Conservation (phyloP, 1,140 invertebrate genomes). For the Protaetia brevitarsis region DNA sequence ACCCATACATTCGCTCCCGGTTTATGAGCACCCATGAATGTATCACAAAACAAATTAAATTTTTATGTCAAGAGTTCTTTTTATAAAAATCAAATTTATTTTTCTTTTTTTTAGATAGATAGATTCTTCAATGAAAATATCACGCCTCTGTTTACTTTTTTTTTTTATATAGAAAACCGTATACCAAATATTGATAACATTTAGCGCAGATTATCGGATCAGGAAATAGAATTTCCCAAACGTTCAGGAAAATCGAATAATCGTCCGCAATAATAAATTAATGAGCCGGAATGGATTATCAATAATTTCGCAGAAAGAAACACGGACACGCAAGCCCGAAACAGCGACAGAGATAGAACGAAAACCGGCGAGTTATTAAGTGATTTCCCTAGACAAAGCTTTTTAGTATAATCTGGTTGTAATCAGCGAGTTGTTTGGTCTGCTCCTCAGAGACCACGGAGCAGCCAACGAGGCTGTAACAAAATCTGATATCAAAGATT, state of each 20-base stretch:
- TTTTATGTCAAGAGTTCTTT: no score
- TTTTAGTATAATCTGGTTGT: slow-evolving; percentile 20
- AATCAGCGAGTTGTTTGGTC: slow-evolving; percentile 20
- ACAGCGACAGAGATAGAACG: not conserved
- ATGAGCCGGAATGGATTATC: not conserved
- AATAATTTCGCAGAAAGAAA: not conserved
- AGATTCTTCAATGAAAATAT: no score
- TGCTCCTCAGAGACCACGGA: not conserved
- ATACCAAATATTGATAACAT: no score
- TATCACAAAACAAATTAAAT: no score
- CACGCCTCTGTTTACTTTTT: no score
- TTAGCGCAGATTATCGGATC: no score
- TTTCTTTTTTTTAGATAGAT: no score
- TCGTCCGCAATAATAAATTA: slow-evolving; percentile 7
- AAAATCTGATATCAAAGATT: slow-evolving; percentile 20
- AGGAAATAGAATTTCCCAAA: not conserved
- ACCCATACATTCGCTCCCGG: no score
- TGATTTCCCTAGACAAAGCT: slow-evolving; percentile 23
- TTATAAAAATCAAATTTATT: no score
- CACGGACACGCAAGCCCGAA: not conserved
- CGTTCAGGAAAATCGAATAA: not conserved
- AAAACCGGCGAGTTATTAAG: slow-evolving; percentile 7
- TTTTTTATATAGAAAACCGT: no score
- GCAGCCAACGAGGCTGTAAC: no score
- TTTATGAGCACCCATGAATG: no score